These are phyloP conservation scores for Poecilobothrus nobilitatus DNA, from an alignment of 2,888 invertebrate genomes.

Conservation along the genomic window DNA sequence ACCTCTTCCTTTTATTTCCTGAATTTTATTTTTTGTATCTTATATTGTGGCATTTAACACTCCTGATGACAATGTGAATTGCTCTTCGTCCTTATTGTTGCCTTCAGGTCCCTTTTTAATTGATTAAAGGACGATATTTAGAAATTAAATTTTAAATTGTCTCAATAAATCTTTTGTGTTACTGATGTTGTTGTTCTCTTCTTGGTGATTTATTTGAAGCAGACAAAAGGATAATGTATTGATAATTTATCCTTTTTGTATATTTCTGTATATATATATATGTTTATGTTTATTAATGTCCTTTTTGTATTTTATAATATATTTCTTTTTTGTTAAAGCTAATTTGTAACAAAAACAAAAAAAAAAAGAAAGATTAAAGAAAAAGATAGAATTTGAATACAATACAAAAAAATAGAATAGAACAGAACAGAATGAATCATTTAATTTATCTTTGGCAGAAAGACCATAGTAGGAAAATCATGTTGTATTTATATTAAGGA, in stretches of 20 bases:
- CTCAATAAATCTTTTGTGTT: conserved; percentile 3
- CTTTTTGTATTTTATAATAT: not conserved
- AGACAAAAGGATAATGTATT: not conserved
- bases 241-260: not conserved
- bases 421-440: too few species aligned
- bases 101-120: not conserved
- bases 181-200: too few species aligned
- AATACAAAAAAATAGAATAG: too few species aligned
- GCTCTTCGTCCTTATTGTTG: not conserved
- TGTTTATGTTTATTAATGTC: not conserved
- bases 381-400: too few species aligned
- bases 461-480: too few species aligned
- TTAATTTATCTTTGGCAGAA: too few species aligned
- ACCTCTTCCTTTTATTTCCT: too few species aligned
- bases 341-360: too few species aligned
- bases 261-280: not conserved
- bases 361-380: too few species aligned
- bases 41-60: conserved; percentile 1
- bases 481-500: too few species aligned
- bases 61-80: not conserved
- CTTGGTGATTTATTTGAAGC: not conserved
- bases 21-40: too few species aligned
- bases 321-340: not conserved
- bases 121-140: conserved; percentile 2
- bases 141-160: conserved; percentile 4